Evolutionary conservation across 2,888 invertebrate species (phyloP), one percentile per base, ranked within the genome.

Genomic region (Mechanitis mazaeus): DNA sequence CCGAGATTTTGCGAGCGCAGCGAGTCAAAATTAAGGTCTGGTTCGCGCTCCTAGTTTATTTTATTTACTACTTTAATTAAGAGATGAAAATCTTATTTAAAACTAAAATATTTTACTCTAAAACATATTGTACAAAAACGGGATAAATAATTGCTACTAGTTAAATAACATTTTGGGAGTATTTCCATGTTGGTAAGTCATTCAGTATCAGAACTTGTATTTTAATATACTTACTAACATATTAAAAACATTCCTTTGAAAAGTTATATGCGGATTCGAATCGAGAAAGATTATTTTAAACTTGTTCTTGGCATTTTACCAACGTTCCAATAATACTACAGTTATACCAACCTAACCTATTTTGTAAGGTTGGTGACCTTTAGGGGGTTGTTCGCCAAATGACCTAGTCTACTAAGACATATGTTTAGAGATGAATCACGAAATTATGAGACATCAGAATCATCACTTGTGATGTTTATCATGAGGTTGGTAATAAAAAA

Each of bases 281-380:
- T 31, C 7, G 31, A 31, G 28, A n/a, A 50, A 50, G 7, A 50
- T 50, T 7, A 31, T 50, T 50, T 31, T 50, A 28, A 50, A 50
- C 50, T 31, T 50, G 2, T 50, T 31, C 50, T 31, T 50, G 50
- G 50, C 50, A 50, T 31, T 50, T 50, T 50, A 50, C 50, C 50
- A 50, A 50, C 31, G 50, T 31, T 50, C 50, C 50, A 50, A 31
- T 11, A 50, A 50, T 50, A 50, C 50, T 31, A 50, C 50, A 31
- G 28, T 28, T 7, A 50, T 50, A 11, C 50, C 50, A 50, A 50
- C 50, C 50, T 31, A 50, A 50, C 50, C 50, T 50, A 50, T 31
- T 31, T 31, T 31, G 31, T 50, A 31, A 50, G 50, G 50, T 50
- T 50, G 11, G 31, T 31, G n/a, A 50, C 31, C 50, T 50, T 31